A percentile compares a stretch with the other conserved stretches of the same genome.
Evolutionary conservation across 2,113 vertebrate species (phyloP).

Genomic region (Salvelinus fontinalis): DNA sequence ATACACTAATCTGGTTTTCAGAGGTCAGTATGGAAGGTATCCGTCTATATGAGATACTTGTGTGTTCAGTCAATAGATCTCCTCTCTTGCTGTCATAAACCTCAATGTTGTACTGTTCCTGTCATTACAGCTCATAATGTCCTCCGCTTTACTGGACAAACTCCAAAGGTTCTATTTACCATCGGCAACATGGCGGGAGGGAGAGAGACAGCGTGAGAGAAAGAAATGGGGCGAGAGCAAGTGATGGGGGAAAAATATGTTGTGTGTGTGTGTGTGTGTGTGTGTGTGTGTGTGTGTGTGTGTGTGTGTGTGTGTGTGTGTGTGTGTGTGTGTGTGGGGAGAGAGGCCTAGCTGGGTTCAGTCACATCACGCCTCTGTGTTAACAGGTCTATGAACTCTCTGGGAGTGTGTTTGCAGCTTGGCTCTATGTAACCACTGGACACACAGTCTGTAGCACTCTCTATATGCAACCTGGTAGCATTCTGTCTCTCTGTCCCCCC

Average conservation of each 20-base stretch:
- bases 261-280: no score
- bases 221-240: background rate
- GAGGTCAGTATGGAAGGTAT: background rate
- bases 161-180: background rate
- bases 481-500: no score
- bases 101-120: no score
- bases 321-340: no score
- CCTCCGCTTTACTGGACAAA: background rate
- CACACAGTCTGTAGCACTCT: background rate
- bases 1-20: no score
- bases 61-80: background rate
- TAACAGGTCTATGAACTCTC: background rate
- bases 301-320: background rate
- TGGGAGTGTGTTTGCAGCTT: background rate
- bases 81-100: no score
- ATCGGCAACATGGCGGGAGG: no score
- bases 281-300: no score
- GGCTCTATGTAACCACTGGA: background rate
- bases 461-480: background rate
- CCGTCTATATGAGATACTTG: background rate
- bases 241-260: background rate
- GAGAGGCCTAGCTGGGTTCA: background rate
- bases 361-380: background rate
- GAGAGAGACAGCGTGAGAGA: background rate
- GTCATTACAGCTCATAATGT: no score